phyloP scores from a whole-genome alignment of 2,888 invertebrate genomes.

The Phalera bucephala region DNA sequence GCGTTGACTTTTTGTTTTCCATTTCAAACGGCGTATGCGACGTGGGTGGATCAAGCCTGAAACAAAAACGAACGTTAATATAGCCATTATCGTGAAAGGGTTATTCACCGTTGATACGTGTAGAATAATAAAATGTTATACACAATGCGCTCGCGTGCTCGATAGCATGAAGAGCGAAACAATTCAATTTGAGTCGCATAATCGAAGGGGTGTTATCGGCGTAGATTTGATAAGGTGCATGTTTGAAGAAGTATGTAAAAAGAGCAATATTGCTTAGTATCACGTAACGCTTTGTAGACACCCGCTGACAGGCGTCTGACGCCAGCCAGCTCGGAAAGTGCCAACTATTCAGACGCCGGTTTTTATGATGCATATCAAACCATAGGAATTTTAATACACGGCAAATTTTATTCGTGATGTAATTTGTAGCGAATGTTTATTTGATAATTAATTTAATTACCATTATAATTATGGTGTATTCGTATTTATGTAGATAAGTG shows the following conservation, averaged over 20 bases:
- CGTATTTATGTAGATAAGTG: too few species aligned
- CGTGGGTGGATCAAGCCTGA: slow-evolving; percentile 88
- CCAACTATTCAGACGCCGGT: slow-evolving; percentile 6
- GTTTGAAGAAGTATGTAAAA: slow-evolving; percentile 32
- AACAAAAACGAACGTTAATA: slow-evolving; percentile 47
- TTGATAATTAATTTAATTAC: neutral
- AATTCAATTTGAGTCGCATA: slow-evolving; percentile 55
- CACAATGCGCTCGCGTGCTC: slow-evolving; percentile 35
- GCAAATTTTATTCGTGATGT: slow-evolving; percentile 6
- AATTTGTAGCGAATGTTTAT: neutral
- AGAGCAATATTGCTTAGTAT: slow-evolving; percentile 33
- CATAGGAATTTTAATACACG: slow-evolving; percentile 8
- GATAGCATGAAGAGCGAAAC: slow-evolving; percentile 44
- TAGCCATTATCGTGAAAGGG: slow-evolving; percentile 11
- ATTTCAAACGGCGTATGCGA: slow-evolving; percentile 84
- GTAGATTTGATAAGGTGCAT: slow-evolving; percentile 44
- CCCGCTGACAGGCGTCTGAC: slow-evolving; percentile 3
- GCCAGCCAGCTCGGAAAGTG: slow-evolving; percentile 3
- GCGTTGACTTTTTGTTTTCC: slow-evolving; percentile 85
- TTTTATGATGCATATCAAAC: slow-evolving; percentile 7
- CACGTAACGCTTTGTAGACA: slow-evolving; percentile 31
- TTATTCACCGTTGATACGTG: slow-evolving; percentile 17
- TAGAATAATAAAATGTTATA: slow-evolving; percentile 17
- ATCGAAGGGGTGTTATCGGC: slow-evolving; percentile 56
- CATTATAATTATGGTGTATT: neutral